Evolutionary conservation across 2,888 invertebrate genomes (phyloP).

Genomic region (Globia sparganii): DNA sequence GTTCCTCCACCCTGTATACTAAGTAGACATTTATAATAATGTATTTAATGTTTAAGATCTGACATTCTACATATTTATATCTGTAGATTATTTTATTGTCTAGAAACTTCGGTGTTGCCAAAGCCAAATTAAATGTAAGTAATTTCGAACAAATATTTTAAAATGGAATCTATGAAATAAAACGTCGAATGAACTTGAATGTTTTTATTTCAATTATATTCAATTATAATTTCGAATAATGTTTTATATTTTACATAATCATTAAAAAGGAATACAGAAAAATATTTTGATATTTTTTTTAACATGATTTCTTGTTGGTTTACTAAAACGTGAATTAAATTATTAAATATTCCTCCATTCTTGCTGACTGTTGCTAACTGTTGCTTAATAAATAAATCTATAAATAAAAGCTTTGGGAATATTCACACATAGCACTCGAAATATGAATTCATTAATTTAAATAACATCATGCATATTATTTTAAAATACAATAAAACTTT

Average conservation of each 20-base stretch:
- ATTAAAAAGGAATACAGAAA: conserved; percentile 27
- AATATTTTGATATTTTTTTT: background rate
- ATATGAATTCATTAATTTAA: conserved; percentile 39
- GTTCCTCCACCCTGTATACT: conserved; percentile 6
- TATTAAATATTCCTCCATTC: conserved; percentile 29
- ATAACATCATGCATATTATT: conserved; percentile 19
- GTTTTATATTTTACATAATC: conserved; percentile 39
- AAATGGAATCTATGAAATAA: conserved; percentile 61
- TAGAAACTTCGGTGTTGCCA: conserved; percentile 69
- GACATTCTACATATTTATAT: conserved; percentile 50
- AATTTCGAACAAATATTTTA: conserved; percentile 62
- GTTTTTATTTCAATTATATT: conserved; percentile 56
- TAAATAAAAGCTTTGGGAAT: conserved; percentile 69
- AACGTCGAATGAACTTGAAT: conserved; percentile 57
- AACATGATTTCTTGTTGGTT: conserved; percentile 1
- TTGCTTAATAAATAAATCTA: conserved; percentile 62
- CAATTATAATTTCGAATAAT: conserved; percentile 41
- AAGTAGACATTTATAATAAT: conserved; percentile 47
- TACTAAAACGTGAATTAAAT: conserved; percentile 26
- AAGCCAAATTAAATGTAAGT: conserved; percentile 73
- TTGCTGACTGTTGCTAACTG: too few species aligned
- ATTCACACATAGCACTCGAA: conserved; percentile 60
- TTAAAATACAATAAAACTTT: conserved; percentile 24
- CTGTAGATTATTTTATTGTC: conserved; percentile 47
- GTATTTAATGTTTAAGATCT: conserved; percentile 59